Base-by-base conservation (phyloP, 2,888 invertebrate species). In the Lordiphosa fenestrarum region DNA sequence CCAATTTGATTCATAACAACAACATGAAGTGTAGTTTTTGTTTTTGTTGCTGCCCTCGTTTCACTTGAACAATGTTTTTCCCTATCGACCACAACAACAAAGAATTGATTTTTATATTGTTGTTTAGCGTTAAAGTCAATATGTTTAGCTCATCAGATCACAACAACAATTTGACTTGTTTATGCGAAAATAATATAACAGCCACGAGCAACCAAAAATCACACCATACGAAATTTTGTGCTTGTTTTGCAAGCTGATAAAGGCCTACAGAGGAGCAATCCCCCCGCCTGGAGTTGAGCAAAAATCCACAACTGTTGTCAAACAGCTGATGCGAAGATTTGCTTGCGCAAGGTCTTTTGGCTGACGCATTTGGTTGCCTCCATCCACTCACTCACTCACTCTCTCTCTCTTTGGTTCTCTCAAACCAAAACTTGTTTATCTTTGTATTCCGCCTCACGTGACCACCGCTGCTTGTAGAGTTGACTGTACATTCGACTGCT, bases 151-250 rank as follows among this genome's bases (percentile, higher is more conserved):
- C 2, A 19, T 52, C 35, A 35, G 60, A 47, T 53, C 60, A 63
- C 56, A 63, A 58, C 39, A 65, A 65, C 60, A 52, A 61, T 70
- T 59, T 53, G 61, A 59, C 53, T 61, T 82, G 82, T 75, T 82
- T 73, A 63, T 75, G 78, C 50, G 69, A 74, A 78, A 71, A 52
- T 30, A 30, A 30, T 30, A 30, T 30, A 30, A 30, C 4, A 21
- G 15, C 4, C 36, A 13, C 25, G 40, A 51, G 10, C 38, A 50
- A 38, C 56, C 55, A 39, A 41, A 58, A 58, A 39, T 63, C 59
- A 60, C 46, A 61, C 53, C 61, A 63, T 51, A 48, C 61, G 2
- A 53, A 37, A 19, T 42, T 30, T 51, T 30, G 64, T 46, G 13
- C 39, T 30, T 51, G 33, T 64, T 50, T 42, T 42, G 25, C 12